Base-by-base conservation (phyloP, 2,113 vertebrate genomes). In the Glaucidium brasilianum region DNA sequence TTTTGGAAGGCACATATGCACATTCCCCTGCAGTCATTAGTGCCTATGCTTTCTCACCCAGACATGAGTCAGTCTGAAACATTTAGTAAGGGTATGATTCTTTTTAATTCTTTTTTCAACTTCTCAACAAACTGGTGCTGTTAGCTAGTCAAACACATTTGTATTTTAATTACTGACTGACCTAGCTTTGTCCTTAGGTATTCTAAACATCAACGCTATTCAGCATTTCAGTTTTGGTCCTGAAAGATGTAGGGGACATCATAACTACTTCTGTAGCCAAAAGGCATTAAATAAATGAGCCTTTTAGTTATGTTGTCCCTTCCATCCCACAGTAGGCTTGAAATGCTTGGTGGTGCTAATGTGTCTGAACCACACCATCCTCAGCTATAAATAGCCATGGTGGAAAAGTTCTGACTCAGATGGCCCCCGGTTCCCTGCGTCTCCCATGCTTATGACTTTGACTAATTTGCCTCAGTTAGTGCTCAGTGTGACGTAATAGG, bases 11-110 rank as follows among this genome's bases (percentile, higher is more conserved):
- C 27, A 1, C 91, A 91, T 88, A 90, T 47, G 74, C 81, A 79
- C 77, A 91, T 91, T 92, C 74, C 62, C 16, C 45, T 94, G 92
- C 69, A 87, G 37, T 74, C 68, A 66, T 78, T 39, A 50, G 79
- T 95, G 94, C 94, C 73, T 96, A 41, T 91, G 84, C 80, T 94
- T 95, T 95, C 94, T 66, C 92, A 91, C 84, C 53, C 86, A 96
- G 84, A 91, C 88, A 79, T 97, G 84, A 96, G 66, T 94, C 93
- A 95, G 75, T 64, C 84, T 95, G 68, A 85, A 50, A 52, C 55
- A 50, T 76, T 91, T 58, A 73, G 41, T 27, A 45, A 69, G 62
- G 56, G 34, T 23, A 23, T 68, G 53, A 26, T n/a, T 63, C 19
- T 74, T 66, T 6, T 30, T 2, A 66, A n/a, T 62, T 41, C 15